phyloP scores from a whole-genome alignment of 2,797 vertebrate genomes.

The Periparus ater region DNA sequence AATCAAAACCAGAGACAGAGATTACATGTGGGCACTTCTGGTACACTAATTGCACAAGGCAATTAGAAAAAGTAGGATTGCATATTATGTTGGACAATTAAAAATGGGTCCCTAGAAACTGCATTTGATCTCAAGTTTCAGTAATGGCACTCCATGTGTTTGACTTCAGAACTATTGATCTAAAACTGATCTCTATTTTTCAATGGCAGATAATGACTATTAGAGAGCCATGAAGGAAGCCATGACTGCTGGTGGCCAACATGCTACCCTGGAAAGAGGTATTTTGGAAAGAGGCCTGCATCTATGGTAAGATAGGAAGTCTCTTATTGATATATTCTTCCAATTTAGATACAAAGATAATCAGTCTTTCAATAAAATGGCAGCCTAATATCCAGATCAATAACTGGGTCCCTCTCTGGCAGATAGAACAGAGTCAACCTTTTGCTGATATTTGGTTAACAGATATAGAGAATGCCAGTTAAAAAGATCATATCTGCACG shows the following conservation, averaged over 20 bases:
- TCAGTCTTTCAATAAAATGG: conserved; percentile 47
- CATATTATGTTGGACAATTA: not conserved
- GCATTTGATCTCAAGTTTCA: not conserved
- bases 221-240: not conserved
- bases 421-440: not conserved
- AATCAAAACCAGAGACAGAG: not conserved
- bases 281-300: not conserved
- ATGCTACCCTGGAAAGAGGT: not conserved
- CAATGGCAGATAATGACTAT: not conserved
- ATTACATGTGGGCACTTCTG: not conserved
- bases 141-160: not conserved
- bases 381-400: not conserved
- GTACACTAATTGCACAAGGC: not conserved
- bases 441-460: conserved; percentile 56
- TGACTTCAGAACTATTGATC: not conserved
- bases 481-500: not conserved
- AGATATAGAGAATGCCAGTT: conserved; percentile 37
- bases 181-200: not conserved
- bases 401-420: conserved; percentile 5
- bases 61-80: not conserved
- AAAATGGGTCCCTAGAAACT: not conserved
- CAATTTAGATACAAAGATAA: conserved; percentile 28
- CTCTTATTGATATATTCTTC: conserved; percentile 28
- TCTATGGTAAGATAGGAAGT: not conserved
- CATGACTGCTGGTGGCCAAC: not conserved